Evolutionary conservation across 2,888 invertebrate species (phyloP).

Genomic region (Apamea epomidion): DNA sequence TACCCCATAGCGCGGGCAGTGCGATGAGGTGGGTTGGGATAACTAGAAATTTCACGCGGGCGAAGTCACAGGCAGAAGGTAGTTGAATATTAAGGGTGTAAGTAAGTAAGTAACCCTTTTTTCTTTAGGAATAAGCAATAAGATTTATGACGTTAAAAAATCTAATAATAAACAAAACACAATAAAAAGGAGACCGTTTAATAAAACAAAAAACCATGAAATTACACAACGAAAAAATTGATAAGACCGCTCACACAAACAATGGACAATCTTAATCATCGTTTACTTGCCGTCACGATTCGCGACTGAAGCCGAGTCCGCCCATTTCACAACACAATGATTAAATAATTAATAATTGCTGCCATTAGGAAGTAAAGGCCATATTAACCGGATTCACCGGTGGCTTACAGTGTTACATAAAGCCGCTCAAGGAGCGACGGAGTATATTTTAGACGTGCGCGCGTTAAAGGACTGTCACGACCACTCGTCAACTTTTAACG

Average conservation of each 20-base stretch:
- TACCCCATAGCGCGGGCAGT: too few relatives aligned
- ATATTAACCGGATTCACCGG: conserved; percentile 74
- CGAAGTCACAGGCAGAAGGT: too few relatives aligned
- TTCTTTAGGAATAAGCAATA: not conserved
- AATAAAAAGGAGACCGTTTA: not conserved
- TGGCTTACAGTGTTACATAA: conserved; percentile 71
- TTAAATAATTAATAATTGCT: conserved; percentile 81
- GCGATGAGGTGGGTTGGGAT: too few relatives aligned
- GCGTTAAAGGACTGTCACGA: conserved; percentile 58
- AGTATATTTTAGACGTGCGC: conserved; percentile 54
- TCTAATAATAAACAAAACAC: not conserved
- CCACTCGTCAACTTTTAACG: conserved; percentile 55
- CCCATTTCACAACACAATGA: conserved; percentile 77
- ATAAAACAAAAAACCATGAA: conserved; percentile 11
- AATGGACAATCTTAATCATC: conserved; percentile 68
- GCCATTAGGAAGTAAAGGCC: conserved; percentile 79
- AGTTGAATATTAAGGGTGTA: too few relatives aligned
- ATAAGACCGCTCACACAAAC: conserved; percentile 60
- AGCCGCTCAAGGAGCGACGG: conserved; percentile 57
- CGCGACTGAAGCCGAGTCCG: conserved; percentile 71
- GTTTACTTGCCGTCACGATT: conserved; percentile 74
- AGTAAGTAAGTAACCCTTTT: too few relatives aligned
- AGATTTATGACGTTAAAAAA: not conserved
- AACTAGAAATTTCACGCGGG: too few relatives aligned
- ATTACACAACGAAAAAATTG: conserved; percentile 53